These are phyloP conservation scores for Trematomus bernacchii DNA, from an alignment of 2,797 vertebrate genomes.

Conservation along the genomic window DNA sequence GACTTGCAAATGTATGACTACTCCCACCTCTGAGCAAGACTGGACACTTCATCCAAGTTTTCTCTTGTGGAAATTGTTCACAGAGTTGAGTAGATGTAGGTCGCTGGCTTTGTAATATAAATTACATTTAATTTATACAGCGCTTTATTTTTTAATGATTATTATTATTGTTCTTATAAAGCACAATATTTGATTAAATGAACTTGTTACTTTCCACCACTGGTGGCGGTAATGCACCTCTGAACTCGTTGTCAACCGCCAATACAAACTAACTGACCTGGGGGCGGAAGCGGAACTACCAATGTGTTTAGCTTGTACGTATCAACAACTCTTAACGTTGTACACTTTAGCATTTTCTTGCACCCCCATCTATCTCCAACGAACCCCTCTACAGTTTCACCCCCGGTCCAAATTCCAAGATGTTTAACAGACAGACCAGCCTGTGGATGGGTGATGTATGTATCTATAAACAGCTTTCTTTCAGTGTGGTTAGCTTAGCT, in stretches of 20 bases:
- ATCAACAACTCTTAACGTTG: slow-evolving; percentile 14
- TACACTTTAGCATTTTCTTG: background rate
- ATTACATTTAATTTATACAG: no score
- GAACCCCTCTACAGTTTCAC: accelerated
- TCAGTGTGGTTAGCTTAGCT: slow-evolving; percentile 39
- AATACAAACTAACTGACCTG: background rate
- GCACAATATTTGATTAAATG: no score
- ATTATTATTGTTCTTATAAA: no score
- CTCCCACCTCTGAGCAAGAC: no score
- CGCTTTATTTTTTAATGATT: no score
- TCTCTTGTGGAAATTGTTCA: no score
- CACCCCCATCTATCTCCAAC: no score
- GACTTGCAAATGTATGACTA: no score
- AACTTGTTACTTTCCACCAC: no score
- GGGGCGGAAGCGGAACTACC: slow-evolving; percentile 17
- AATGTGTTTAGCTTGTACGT: background rate
- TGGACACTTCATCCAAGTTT: no score
- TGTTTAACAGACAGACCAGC: slow-evolving; percentile 89
- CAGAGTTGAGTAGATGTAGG: no score
- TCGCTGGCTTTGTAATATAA: no score
- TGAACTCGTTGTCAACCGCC: background rate
- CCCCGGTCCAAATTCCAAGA: slow-evolving; percentile 29
- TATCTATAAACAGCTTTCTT: slow-evolving; percentile 17
- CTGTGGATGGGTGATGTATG: slow-evolving; percentile 90
- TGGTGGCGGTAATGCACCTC: background rate